Percentiles rank a stretch among this genome's conserved stretches.
phyloP scores from a whole-genome alignment of 2,888 invertebrate genomes.

The Oligia latruncula region DNA sequence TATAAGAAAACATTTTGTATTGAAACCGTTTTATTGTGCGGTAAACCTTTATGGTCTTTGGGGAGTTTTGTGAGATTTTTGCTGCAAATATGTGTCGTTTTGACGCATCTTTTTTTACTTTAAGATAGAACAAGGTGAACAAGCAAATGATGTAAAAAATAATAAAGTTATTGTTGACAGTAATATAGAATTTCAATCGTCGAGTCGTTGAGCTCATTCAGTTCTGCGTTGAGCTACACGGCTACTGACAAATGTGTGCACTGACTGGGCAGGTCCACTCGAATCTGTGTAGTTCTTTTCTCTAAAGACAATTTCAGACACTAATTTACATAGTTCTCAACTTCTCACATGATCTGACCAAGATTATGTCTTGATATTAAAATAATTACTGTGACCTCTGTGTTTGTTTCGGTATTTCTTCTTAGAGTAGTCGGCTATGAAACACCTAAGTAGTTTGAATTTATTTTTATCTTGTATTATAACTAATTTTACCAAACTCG shows the following conservation, averaged over 20 bases:
- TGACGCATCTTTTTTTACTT: not conserved
- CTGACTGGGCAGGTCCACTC: not conserved
- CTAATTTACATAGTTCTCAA: not conserved
- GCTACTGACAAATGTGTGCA: not conserved
- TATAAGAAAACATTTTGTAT: slow-evolving; percentile 28
- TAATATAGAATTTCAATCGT: not conserved
- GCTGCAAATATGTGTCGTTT: not conserved
- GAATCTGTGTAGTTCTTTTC: not conserved
- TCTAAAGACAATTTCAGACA: not conserved
- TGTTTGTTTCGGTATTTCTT: not conserved
- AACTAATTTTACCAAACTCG: not conserved
- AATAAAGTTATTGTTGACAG: no score
- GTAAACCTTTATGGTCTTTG: slow-evolving; percentile 20
- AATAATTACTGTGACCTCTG: not conserved
- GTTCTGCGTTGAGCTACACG: not conserved
- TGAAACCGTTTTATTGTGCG: slow-evolving; percentile 25
- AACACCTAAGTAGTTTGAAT: not conserved
- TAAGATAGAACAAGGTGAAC: not conserved
- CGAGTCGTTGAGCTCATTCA: not conserved
- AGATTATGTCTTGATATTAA: not conserved
- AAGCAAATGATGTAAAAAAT: not conserved
- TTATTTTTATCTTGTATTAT: not conserved
- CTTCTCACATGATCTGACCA: not conserved
- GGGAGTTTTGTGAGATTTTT: not conserved
- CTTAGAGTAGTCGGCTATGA: not conserved